Evolutionary conservation across 2,113 vertebrate genomes (phyloP).

Genomic region (Saguinus imperator): DNA sequence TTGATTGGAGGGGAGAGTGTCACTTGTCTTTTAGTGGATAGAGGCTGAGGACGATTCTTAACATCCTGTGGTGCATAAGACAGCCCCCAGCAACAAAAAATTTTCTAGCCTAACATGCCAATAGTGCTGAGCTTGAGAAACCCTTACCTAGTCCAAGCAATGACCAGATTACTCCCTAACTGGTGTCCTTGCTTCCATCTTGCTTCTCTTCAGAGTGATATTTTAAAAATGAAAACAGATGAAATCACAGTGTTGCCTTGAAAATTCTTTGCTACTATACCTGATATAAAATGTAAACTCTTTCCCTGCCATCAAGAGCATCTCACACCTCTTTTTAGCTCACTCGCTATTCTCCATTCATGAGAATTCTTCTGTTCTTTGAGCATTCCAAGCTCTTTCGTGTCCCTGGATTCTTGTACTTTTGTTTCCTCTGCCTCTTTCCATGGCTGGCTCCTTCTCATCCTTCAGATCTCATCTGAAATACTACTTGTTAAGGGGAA

Average conservation of each 20-base stretch:
- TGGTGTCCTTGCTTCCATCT: not conserved
- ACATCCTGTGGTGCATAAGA: not conserved
- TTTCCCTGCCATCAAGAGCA: not conserved
- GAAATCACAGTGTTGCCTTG: not conserved
- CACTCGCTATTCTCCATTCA: not conserved
- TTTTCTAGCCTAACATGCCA: not conserved
- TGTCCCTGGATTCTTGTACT: not conserved
- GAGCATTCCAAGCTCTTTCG: not conserved
- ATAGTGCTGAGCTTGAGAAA: not conserved
- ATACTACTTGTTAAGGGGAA: not conserved
- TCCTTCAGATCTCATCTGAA: not conserved
- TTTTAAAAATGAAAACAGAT: not conserved
- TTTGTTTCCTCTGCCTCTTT: not conserved
- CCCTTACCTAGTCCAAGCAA: not conserved
- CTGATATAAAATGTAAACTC: not conserved
- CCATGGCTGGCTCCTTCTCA: not conserved
- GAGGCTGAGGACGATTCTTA: not conserved
- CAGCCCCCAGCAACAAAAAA: not conserved
- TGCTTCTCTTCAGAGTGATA: not conserved
- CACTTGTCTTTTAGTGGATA: not conserved
- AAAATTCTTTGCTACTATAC: not conserved
- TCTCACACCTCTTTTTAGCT: not conserved
- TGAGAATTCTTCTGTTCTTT: not conserved
- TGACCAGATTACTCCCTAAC: not conserved
- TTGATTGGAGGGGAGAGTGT: not conserved